Percentiles rank a stretch among this genome's conserved stretches.
Evolutionary conservation across 2,797 vertebrate species (phyloP).

Genomic region (Urocyon cinereoargenteus): DNA sequence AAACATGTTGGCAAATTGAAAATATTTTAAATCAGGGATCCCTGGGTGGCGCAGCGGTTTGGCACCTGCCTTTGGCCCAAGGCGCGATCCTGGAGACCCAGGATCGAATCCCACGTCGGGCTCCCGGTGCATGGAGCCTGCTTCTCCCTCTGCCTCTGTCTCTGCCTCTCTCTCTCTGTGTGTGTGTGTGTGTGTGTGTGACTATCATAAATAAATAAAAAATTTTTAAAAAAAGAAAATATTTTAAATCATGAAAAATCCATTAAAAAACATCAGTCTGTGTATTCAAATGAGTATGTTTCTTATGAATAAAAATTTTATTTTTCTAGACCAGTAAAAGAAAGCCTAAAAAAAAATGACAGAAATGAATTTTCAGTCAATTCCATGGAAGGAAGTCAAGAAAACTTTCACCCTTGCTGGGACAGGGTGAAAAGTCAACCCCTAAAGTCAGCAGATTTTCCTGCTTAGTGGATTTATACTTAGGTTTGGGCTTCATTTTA

Average conservation of each 20-base stretch:
- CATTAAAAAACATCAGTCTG: not conserved
- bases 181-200: too few species aligned
- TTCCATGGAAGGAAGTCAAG: conserved; percentile 28
- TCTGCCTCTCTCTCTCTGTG: too few species aligned
- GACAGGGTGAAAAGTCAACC: not conserved
- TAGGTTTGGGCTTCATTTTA: not conserved
- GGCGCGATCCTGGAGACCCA: too few species aligned
- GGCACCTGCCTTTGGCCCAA: too few species aligned
- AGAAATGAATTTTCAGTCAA: conserved; percentile 59
- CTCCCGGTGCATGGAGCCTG: too few species aligned
- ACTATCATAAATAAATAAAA: too few species aligned
- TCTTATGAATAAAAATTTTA: conserved; percentile 10
- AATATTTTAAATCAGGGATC: too few species aligned
- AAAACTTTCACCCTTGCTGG: not conserved
- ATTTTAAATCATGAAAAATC: not conserved
- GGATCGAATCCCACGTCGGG: too few species aligned
- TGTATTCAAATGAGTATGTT: conserved; percentile 35
- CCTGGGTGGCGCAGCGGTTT: too few species aligned
- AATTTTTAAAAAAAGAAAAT: too few species aligned
- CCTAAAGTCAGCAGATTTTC: conserved; percentile 27
- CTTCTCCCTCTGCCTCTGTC: too few species aligned
- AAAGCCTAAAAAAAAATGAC: not conserved
- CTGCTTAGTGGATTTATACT: not conserved
- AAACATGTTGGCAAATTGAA: conserved; percentile 18
- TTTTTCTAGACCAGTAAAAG: conserved; percentile 36